Conservation (phyloP, 2,888 invertebrate species). For the Margaritifera margaritifera region DNA sequence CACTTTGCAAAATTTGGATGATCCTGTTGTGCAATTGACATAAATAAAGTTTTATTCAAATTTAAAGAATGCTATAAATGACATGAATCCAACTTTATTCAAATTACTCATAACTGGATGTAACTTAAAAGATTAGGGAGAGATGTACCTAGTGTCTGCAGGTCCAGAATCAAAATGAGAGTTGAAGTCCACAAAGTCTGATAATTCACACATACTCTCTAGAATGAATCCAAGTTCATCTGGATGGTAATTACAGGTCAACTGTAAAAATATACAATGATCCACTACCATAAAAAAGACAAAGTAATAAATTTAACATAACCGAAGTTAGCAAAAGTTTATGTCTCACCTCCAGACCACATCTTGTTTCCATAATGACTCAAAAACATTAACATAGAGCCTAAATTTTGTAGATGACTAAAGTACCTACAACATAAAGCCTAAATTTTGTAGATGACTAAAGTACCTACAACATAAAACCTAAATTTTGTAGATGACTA, state of each 20-base stretch:
- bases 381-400: not conserved
- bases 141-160: slow-evolving; percentile 55
- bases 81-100: too few species aligned
- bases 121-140: not conserved
- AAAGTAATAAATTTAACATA: not conserved
- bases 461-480: not conserved
- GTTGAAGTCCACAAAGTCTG: slow-evolving; percentile 83
- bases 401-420: not conserved
- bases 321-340: not conserved
- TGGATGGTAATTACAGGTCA: slow-evolving; percentile 80
- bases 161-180: slow-evolving; percentile 73
- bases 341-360: not conserved
- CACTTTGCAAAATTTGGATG: too few species aligned
- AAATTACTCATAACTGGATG: too few species aligned
- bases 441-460: not conserved
- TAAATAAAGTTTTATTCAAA: too few species aligned
- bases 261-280: slow-evolving; percentile 72
- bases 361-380: not conserved
- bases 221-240: slow-evolving; percentile 84
- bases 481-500: not conserved
- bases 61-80: too few species aligned
- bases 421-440: not conserved
- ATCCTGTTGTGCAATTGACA: too few species aligned
- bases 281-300: not conserved
- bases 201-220: slow-evolving; percentile 83